phyloP scores from a whole-genome alignment of 2,797 vertebrate genomes.

The Clamator glandarius region DNA sequence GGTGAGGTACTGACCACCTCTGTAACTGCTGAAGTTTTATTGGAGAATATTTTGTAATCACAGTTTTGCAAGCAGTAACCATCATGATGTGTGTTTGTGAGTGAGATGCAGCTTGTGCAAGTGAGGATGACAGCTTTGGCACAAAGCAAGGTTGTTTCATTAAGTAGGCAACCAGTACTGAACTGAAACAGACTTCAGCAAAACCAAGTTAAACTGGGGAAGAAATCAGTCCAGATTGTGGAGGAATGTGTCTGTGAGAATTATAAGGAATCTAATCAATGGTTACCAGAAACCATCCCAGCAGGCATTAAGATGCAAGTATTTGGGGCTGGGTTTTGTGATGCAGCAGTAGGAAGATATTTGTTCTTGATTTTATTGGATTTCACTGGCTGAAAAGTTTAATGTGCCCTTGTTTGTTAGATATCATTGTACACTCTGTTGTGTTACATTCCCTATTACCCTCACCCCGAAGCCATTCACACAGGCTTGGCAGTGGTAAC shows the following conservation, averaged over 20 bases:
- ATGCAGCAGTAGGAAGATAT: conserved; percentile 45
- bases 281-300: conserved; percentile 39
- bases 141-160: conserved; percentile 38
- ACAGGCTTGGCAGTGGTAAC: not conserved
- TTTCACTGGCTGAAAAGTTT: conserved; percentile 53
- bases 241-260: not conserved
- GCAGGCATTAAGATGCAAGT: conserved; percentile 12
- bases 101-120: conserved; percentile 28
- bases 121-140: conserved; percentile 48
- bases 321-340: conserved; percentile 27
- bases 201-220: conserved; percentile 62
- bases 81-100: not conserved
- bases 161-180: conserved; percentile 52
- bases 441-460: not conserved
- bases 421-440: not conserved
- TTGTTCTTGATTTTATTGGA: conserved; percentile 62
- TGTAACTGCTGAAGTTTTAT: not conserved
- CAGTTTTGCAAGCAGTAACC: not conserved
- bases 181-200: conserved; percentile 62
- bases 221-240: conserved; percentile 30
- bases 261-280: conserved; percentile 16
- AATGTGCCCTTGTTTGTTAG: conserved; percentile 30
- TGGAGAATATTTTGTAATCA: not conserved
- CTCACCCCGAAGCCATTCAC: not conserved
- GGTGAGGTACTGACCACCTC: not conserved